Percentiles rank a stretch among this genome's conserved stretches.
Evolutionary conservation across 2,797 vertebrate species (phyloP).

Genomic region (Nannoperca australis): DNA sequence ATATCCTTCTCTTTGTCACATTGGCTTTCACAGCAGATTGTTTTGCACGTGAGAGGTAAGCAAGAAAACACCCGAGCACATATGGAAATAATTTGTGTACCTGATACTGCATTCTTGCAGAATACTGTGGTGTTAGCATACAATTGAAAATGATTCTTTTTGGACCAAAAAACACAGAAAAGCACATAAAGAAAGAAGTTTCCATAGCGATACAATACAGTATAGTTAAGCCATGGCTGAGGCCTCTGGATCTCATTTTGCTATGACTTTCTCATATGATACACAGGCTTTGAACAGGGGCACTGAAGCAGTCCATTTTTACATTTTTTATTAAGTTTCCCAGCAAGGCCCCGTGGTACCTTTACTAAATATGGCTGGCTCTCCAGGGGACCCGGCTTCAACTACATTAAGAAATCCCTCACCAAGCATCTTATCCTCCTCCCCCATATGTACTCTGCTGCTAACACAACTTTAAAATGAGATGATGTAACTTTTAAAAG

Average conservation of each 20-base stretch:
- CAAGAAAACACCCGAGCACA: slow-evolving; percentile 63
- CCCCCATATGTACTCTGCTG: slow-evolving; percentile 6
- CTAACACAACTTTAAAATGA: slow-evolving; percentile 15
- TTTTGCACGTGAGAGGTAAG: slow-evolving; percentile 53
- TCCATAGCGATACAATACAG: slow-evolving; percentile 43
- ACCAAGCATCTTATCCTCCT: slow-evolving; percentile 38
- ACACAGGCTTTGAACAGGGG: slow-evolving; percentile 52
- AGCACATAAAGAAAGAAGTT: slow-evolving; percentile 24
- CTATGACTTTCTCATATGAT: slow-evolving; percentile 64
- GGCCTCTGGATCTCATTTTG: slow-evolving; percentile 53
- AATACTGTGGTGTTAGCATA: slow-evolving; percentile 64
- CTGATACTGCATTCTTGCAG: slow-evolving; percentile 66
- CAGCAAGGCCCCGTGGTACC: slow-evolving; percentile 66
- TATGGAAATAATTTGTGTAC: slow-evolving; percentile 69
- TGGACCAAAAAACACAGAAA: slow-evolving; percentile 54
- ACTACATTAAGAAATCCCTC: slow-evolving; percentile 42
- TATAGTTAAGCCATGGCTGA: slow-evolving; percentile 40
- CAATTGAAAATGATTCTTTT: slow-evolving; percentile 67
- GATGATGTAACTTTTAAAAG: background rate
- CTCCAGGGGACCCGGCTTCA: slow-evolving; percentile 64
- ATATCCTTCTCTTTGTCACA: slow-evolving; percentile 37
- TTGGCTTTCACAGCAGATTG: slow-evolving; percentile 53
- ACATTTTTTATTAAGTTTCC: slow-evolving; percentile 72
- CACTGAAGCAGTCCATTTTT: slow-evolving; percentile 57
- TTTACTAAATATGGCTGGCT: slow-evolving; percentile 74